Evolutionary conservation across 2,888 invertebrate genomes (phyloP).

Genomic region (Eurois occulta): DNA sequence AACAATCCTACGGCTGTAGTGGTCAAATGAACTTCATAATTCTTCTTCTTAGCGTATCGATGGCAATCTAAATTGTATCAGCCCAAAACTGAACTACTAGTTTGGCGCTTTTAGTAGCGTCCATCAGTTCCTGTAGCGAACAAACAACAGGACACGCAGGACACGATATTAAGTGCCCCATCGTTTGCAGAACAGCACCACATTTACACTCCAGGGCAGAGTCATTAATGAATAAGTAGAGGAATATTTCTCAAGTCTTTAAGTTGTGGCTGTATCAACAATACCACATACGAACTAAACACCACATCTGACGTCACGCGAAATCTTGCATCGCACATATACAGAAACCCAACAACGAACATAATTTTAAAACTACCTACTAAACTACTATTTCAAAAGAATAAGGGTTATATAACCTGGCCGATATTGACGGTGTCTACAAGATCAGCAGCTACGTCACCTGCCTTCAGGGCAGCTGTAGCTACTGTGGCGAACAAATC

Average conservation of each 20-base stretch:
- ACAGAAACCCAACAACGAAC: neutral
- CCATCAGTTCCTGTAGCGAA: too few relatives aligned
- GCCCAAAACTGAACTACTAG: too few relatives aligned
- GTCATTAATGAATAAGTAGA: too few relatives aligned
- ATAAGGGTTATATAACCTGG: constrained; percentile 1
- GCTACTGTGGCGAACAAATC: constrained; percentile 53
- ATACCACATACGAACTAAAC: neutral
- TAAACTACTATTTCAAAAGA: neutral
- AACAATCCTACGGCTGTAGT: neutral
- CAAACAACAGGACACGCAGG: too few relatives aligned
- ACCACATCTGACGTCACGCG: neutral
- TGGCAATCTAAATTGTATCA: too few relatives aligned
- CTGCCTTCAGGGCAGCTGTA: constrained; percentile 38
- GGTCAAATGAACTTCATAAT: neutral
- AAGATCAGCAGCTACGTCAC: constrained; percentile 23
- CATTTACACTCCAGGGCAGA: too few relatives aligned
- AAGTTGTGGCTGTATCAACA: neutral
- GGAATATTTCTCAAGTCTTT: neutral
- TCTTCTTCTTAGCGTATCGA: too few relatives aligned
- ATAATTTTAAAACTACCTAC: neutral
- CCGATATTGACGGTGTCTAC: constrained; percentile 58
- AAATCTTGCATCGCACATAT: neutral
- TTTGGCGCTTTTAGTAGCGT: too few relatives aligned
- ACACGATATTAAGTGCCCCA: too few relatives aligned
- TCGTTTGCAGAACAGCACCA: too few relatives aligned